phyloP scores from a whole-genome alignment of 2,797 vertebrate genomes.

The Lacerta agilis region DNA sequence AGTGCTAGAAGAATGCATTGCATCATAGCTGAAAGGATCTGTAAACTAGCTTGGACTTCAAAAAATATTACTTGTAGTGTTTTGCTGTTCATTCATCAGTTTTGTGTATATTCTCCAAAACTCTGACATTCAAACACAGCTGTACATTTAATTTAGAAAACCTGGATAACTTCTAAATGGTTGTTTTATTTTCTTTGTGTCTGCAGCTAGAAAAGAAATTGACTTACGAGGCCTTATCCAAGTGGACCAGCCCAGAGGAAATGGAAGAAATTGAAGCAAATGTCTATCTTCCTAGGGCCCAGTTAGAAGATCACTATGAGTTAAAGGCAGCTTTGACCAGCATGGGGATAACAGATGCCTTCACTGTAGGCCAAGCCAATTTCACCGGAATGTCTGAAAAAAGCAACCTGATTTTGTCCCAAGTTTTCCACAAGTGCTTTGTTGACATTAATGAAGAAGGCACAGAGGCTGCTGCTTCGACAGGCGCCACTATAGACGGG shows the following conservation, averaged over 20 bases:
- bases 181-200: background rate
- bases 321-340: constrained; percentile 76
- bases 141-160: background rate
- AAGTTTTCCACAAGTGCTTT: constrained; percentile 89
- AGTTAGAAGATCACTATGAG: constrained; percentile 81
- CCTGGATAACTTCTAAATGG: background rate
- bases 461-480: constrained; percentile 88
- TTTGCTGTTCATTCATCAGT: background rate
- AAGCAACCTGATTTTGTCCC: constrained; percentile 82
- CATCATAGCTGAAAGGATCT: background rate
- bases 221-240: constrained; percentile 57
- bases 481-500: constrained; percentile 69
- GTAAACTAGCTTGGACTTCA: background rate
- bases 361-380: constrained; percentile 69
- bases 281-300: constrained; percentile 82
- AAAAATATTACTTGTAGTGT: background rate
- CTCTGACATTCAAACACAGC: background rate
- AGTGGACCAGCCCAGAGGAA: constrained; percentile 83
- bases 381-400: constrained; percentile 84
- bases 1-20: background rate
- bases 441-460: constrained; percentile 92
- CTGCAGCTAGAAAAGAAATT: constrained; percentile 59
- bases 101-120: too few relatives aligned
- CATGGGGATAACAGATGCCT: constrained; percentile 86
- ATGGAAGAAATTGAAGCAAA: constrained; percentile 77